Conservation (phyloP, 2,113 vertebrate species). For the Bos javanicus region DNA sequence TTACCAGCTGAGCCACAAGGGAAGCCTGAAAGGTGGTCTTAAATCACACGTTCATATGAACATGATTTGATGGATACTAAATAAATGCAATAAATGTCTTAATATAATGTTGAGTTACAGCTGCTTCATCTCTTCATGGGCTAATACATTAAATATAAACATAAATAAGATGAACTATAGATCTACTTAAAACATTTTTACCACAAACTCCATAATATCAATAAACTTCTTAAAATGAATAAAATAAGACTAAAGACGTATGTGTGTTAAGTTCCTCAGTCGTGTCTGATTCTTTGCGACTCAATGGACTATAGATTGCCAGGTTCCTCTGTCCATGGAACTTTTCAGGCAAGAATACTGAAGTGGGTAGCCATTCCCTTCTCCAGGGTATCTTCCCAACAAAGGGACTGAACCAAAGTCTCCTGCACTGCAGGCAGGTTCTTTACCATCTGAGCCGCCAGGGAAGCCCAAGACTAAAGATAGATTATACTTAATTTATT, state of each 20-base stretch:
- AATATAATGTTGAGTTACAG: not conserved
- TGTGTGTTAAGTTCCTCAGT: not conserved
- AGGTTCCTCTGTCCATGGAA: not conserved
- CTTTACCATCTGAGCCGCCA: not conserved
- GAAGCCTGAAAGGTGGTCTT: not conserved
- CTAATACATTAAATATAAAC: not conserved
- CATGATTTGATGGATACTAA: not conserved
- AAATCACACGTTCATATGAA: not conserved
- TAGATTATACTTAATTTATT: not conserved
- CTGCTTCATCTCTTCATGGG: not conserved
- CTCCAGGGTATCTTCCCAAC: not conserved
- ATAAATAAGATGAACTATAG: slow-evolving; percentile 26
- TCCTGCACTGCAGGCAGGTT: not conserved
- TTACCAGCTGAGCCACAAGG: not conserved
- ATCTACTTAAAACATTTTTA: slow-evolving; percentile 10
- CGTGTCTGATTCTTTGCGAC: not conserved
- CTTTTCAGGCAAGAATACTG: not conserved
- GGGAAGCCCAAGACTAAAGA: not conserved
- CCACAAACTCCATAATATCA: slow-evolving; percentile 19
- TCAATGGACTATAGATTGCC: not conserved
- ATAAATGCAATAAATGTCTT: slow-evolving; percentile 1
- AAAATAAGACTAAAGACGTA: not conserved
- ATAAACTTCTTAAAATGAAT: slow-evolving; percentile 28
- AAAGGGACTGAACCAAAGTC: not conserved
- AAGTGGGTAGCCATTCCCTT: not conserved